Conservation (phyloP, 2,797 vertebrate species). For the Hydrophis major region DNA sequence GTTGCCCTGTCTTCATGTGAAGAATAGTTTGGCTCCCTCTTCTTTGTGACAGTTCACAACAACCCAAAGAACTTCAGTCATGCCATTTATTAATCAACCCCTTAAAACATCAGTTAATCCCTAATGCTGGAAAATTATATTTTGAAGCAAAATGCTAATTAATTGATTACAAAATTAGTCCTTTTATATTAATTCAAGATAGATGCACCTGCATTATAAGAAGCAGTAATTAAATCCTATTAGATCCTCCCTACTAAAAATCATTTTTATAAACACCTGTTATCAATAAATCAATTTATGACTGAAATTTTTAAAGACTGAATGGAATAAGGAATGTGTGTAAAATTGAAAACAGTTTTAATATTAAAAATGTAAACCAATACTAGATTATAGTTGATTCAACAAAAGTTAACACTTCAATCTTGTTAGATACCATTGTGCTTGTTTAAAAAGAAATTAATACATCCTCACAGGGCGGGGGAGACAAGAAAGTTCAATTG, state of each 20-base stretch:
- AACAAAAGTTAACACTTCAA: background rate
- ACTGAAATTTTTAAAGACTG: background rate
- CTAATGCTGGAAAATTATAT: no score
- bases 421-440: background rate
- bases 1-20: no score
- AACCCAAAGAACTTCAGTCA: background rate
- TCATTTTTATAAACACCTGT: background rate
- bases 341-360: background rate
- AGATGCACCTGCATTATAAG: background rate
- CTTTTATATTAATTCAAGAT: background rate
- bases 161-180: background rate
- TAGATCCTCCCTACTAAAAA: background rate
- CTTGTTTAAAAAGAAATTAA: background rate
- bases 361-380: background rate
- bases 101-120: background rate
- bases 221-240: background rate
- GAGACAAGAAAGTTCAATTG: background rate
- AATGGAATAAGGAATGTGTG: background rate
- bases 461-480: rapidly evolving
- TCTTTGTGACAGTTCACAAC: background rate
- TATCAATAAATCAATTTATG: background rate
- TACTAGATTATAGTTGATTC: background rate
- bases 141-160: background rate
- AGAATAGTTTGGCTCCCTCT: no score
- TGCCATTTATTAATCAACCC: background rate